A percentile compares a stretch with the other conserved stretches of the same genome.
Conservation (phyloP, 2,113 vertebrate species). For the Glaucomys volans region DNA sequence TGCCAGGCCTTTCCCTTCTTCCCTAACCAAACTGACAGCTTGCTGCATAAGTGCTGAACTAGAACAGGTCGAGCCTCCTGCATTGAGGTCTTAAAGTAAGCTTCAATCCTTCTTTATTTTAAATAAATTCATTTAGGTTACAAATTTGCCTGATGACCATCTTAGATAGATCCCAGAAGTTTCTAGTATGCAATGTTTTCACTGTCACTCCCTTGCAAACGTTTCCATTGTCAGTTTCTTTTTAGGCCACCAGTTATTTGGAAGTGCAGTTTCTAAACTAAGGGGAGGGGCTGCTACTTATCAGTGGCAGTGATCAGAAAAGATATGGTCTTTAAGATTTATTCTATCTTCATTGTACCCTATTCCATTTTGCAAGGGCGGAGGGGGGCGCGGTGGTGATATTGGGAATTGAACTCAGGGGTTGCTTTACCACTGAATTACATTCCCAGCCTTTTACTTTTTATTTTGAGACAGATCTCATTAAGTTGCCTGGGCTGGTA, state of each 20-base stretch:
- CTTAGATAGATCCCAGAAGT: neutral
- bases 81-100: neutral
- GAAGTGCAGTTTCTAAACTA: neutral
- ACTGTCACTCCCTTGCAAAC: neutral
- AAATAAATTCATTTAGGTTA: constrained; percentile 45
- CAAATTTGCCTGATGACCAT: neutral
- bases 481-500: no score
- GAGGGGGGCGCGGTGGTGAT: no score
- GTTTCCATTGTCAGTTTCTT: neutral
- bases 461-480: no score
- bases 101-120: neutral
- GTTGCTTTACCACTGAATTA: no score
- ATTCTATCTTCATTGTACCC: neutral
- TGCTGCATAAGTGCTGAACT: neutral
- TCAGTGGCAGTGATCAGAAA: neutral
- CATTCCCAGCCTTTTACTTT: no score
- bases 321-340: neutral
- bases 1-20: neutral
- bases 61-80: neutral
- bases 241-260: neutral
- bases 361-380: no score
- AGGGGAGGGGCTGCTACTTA: neutral
- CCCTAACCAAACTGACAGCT: neutral
- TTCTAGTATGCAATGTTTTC: neutral
- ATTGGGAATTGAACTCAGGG: no score